Evolutionary conservation across 2,888 invertebrate genomes (phyloP).

Genomic region (Phlogophora meticulosa): DNA sequence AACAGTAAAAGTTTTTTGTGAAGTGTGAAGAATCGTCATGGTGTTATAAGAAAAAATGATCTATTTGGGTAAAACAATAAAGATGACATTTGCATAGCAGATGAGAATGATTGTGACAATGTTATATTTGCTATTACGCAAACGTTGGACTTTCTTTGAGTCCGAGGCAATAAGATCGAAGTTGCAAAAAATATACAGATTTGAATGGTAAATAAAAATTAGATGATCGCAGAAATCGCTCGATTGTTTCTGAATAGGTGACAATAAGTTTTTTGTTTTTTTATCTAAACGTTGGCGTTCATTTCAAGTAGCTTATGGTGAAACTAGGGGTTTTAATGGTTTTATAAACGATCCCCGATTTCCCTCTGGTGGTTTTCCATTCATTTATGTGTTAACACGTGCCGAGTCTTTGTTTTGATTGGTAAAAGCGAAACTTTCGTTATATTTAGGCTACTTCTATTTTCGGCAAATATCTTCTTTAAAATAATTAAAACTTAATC

Average conservation of each 20-base stretch:
- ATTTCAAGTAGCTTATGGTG: constrained; percentile 89
- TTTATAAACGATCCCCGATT: constrained; percentile 85
- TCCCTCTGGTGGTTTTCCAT: constrained; percentile 61
- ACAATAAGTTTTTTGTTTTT: constrained; percentile 86
- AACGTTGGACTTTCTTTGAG: constrained; percentile 45
- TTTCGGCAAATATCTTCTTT: background rate
- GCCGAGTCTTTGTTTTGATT: constrained; percentile 37
- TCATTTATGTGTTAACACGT: constrained; percentile 64
- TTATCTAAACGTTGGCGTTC: constrained; percentile 78
- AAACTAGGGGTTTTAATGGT: constrained; percentile 82
- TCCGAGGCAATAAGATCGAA: constrained; percentile 45
- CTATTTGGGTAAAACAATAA: constrained; percentile 72
- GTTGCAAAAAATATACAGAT: constrained; percentile 24
- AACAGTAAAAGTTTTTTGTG: constrained; percentile 36
- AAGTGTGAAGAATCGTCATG: constrained; percentile 64
- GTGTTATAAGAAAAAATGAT: constrained; percentile 73
- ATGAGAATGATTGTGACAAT: constrained; percentile 36
- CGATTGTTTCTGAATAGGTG: constrained; percentile 88
- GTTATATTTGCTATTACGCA: constrained; percentile 33
- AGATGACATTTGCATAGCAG: constrained; percentile 72
- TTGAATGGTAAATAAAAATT: constrained; percentile 34
- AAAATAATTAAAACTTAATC: background rate
- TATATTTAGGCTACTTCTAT: constrained; percentile 23
- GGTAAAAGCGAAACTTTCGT: constrained; percentile 27
- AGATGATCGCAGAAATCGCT: constrained; percentile 80